phyloP scores from a whole-genome alignment of 2,113 vertebrate species.

The Baryphthengus martii region DNA sequence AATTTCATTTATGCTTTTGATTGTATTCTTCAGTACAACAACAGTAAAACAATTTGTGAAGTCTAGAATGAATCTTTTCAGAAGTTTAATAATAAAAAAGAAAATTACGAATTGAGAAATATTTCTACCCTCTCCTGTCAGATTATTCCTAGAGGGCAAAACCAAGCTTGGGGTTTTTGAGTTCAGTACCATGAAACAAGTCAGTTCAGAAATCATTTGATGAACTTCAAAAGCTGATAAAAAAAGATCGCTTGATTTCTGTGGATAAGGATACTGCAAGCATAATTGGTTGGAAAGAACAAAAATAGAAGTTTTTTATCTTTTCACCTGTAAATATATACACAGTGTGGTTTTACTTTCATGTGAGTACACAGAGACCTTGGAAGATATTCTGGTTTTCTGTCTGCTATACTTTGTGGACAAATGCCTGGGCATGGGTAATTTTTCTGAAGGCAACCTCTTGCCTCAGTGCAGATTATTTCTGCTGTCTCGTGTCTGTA shows the following conservation, averaged over 20 bases:
- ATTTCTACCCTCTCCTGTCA: not conserved
- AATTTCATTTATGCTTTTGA: not conserved
- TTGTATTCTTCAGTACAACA: not conserved
- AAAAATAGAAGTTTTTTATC: not conserved
- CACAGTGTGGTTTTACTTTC: not conserved
- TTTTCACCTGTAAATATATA: not conserved
- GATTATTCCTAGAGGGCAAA: not conserved
- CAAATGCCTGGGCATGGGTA: not conserved
- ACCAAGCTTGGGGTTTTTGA: not conserved
- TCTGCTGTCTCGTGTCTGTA: not conserved
- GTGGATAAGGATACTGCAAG: not conserved
- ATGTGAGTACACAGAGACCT: not conserved
- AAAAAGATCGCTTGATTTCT: not conserved
- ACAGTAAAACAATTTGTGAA: not conserved
- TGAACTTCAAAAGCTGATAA: not conserved
- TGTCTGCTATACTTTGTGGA: not conserved
- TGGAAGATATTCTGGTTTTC: not conserved
- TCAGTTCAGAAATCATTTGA: not conserved
- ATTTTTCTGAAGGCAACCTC: not conserved
- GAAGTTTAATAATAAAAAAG: not conserved
- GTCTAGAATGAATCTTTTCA: not conserved
- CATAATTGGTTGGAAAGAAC: not conserved
- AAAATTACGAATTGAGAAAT: not conserved
- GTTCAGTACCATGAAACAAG: not conserved
- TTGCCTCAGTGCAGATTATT: not conserved